Percentiles rank a stretch among this genome's conserved stretches.
These are phyloP conservation scores for Sweltsa coloradensis DNA, from an alignment of 1,140 invertebrate genomes.

Conservation along the genomic window DNA sequence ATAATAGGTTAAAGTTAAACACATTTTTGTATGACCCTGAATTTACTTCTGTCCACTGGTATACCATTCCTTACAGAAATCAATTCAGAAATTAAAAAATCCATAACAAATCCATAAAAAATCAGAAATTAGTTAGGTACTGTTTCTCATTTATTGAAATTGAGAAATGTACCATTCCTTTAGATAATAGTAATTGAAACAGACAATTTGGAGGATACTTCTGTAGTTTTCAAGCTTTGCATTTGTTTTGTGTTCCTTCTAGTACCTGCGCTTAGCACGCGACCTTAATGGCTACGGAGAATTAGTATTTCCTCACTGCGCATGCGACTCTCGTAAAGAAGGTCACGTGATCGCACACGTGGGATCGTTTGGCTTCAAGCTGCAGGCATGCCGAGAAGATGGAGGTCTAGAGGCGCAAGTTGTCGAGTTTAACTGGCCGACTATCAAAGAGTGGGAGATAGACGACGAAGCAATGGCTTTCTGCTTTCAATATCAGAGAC, in stretches of 20 bases:
- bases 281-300: slow-evolving; percentile 83
- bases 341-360: slow-evolving; percentile 78
- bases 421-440: slow-evolving; percentile 73
- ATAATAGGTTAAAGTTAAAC: too few species aligned
- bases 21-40: too few species aligned
- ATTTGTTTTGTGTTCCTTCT: slow-evolving; percentile 18
- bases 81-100: too few species aligned
- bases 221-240: neutral
- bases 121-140: too few species aligned
- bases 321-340: slow-evolving; percentile 86
- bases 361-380: slow-evolving; percentile 58
- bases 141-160: too few species aligned
- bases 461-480: slow-evolving; percentile 87
- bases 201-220: too few species aligned
- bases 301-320: slow-evolving; percentile 87
- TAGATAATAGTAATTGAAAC: too few species aligned
- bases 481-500: slow-evolving; percentile 72
- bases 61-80: too few species aligned
- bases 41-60: too few species aligned
- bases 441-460: slow-evolving; percentile 69
- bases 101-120: too few species aligned
- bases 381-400: slow-evolving; percentile 81
- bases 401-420: slow-evolving; percentile 73
- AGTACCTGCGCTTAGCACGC: slow-evolving; percentile 76
- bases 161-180: too few species aligned